Conservation (phyloP, 2,888 invertebrate genomes). For the Drosophila multiciliata region DNA sequence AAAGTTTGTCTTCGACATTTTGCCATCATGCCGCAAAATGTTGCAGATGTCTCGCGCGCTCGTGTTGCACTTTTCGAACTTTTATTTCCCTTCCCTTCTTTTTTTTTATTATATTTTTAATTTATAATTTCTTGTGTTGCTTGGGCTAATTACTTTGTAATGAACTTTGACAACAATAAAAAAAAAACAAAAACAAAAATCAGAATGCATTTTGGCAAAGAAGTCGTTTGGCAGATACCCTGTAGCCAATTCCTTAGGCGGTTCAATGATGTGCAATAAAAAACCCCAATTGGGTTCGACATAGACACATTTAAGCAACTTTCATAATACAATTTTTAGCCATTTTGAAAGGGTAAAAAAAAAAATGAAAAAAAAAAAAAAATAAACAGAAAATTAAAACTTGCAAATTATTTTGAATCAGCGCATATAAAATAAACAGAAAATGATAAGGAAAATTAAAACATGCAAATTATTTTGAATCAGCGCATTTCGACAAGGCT, state of each 20-base stretch:
- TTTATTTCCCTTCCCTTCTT: conserved; percentile 14
- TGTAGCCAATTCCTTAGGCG: background rate
- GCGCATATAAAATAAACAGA: background rate
- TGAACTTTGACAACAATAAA: conserved; percentile 77
- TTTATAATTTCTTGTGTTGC: conserved; percentile 51
- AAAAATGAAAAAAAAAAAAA: background rate
- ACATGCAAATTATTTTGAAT: conserved; percentile 35
- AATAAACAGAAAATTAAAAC: background rate
- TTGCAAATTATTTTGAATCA: conserved; percentile 32
- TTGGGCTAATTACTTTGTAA: conserved; percentile 82
- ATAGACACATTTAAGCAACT: background rate
- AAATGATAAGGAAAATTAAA: background rate
- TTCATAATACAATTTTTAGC: background rate
- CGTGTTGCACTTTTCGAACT: conserved; percentile 46
- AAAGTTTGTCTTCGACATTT: conserved; percentile 74
- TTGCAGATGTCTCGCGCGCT: conserved; percentile 60
- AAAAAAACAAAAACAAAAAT: background rate
- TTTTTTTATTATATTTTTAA: conserved; percentile 25
- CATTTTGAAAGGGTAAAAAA: background rate
- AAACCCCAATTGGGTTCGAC: background rate
- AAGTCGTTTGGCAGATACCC: background rate
- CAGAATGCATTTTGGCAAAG: background rate
- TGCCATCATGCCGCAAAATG: conserved; percentile 66
- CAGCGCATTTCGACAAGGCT: conserved; percentile 29
- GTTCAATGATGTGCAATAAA: background rate